A percentile compares a stretch with the other conserved stretches of the same genome.
Conservation (phyloP, 2,797 vertebrate genomes). For the Gila robusta region DNA sequence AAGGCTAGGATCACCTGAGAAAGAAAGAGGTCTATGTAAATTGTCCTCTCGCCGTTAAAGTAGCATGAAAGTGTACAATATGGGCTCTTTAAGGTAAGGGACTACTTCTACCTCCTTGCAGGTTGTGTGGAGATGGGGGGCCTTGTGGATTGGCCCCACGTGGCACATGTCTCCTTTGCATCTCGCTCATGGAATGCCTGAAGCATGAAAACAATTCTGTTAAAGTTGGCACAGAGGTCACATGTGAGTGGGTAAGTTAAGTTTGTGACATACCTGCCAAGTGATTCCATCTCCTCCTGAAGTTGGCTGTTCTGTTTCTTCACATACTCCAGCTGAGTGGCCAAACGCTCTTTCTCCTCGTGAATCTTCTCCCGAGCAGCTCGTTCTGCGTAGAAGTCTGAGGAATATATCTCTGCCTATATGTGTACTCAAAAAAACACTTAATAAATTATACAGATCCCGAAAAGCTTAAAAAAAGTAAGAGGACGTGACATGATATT, state of each 20-base stretch:
- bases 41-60: neutral
- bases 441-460: neutral
- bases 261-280: slow-evolving; percentile 75
- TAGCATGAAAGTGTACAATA: neutral
- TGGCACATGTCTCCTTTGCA: too few relatives aligned
- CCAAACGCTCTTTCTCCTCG: slow-evolving; percentile 92
- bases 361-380: slow-evolving; percentile 96
- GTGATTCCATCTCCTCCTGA: slow-evolving; percentile 84
- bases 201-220: too few relatives aligned
- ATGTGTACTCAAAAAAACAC: slow-evolving; percentile 9
- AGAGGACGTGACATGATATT: neutral
- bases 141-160: too few relatives aligned
- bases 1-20: slow-evolving; percentile 84
- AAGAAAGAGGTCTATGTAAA: neutral
- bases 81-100: neutral
- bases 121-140: too few relatives aligned
- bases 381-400: slow-evolving; percentile 96
- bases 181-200: too few relatives aligned
- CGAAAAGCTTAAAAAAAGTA: neutral
- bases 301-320: too few relatives aligned
- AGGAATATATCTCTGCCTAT: slow-evolving; percentile 95
- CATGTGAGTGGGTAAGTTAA: too few relatives aligned
- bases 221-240: too few relatives aligned
- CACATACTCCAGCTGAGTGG: slow-evolving; percentile 89
- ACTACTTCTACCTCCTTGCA: too few relatives aligned